phyloP scores from a whole-genome alignment of 2,113 vertebrate genomes.

The Hippocampus guttulatus region DNA sequence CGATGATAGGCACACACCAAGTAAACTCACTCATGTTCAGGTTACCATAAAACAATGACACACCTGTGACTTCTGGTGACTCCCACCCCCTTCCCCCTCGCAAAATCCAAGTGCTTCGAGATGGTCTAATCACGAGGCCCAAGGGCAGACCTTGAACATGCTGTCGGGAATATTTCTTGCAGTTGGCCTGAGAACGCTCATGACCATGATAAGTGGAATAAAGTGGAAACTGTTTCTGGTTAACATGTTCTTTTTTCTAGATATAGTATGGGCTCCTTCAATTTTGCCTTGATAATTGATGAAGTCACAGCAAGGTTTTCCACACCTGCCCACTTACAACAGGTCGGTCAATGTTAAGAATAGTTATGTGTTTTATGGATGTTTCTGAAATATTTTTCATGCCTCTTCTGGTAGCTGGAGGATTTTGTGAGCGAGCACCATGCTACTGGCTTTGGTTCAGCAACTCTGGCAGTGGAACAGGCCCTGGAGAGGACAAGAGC shows the following conservation, averaged over 20 bases:
- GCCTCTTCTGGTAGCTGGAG: slow-evolving; percentile 69
- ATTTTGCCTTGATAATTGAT: slow-evolving; percentile 79
- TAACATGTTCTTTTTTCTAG: slow-evolving; percentile 54
- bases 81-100: too few species aligned
- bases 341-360: slow-evolving; percentile 63
- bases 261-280: slow-evolving; percentile 83
- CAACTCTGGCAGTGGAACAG: slow-evolving; percentile 78
- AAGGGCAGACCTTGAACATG: too few species aligned
- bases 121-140: too few species aligned
- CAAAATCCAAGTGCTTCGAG: too few species aligned
- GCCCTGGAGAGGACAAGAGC: slow-evolving; percentile 78
- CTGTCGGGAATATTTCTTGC: too few species aligned
- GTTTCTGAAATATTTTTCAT: not conserved
- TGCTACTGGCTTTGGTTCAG: slow-evolving; percentile 77
- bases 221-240: not conserved
- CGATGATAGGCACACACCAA: too few species aligned
- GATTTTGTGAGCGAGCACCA: slow-evolving; percentile 74
- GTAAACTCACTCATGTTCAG: too few species aligned
- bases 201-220: too few species aligned
- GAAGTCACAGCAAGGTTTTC: slow-evolving; percentile 77
- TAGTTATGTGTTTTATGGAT: not conserved
- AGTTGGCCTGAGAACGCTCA: too few species aligned
- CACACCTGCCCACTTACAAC: slow-evolving; percentile 70
- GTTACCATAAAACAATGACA: too few species aligned
- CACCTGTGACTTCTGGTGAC: too few species aligned